Evolutionary conservation across 37 sponge, comb jelly and placozoan species (phyloP), one percentile per base, ranked within the genome.

Genomic region (Ianthella basta): DNA sequence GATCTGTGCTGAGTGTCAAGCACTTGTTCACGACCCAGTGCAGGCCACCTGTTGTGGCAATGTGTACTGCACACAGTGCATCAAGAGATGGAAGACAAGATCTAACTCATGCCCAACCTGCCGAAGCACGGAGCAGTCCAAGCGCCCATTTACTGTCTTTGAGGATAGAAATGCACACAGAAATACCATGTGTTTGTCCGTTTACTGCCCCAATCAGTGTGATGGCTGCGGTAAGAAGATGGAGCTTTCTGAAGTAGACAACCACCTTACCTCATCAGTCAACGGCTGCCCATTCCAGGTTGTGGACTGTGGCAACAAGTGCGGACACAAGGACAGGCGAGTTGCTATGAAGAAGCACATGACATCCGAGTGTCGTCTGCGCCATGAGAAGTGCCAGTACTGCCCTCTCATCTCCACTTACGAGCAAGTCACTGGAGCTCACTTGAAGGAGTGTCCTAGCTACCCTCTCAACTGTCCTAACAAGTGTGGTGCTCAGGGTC

Each of bases 21-120:
- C 27, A 61, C 64, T 61, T 6, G 64, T 12, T 10, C 27, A n/a
- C 29, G 29, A 61, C 27, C 64, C 64, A 61, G 29, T 61, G 24
- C 64, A 61, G 29, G 64, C 64, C 64, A 61, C 2, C 29, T 61
- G 64, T 12, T 61, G 64, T 61, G 64, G 64, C 4, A 61, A 61
- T 12, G 13, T 61, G 12, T 61, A 61, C 64, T 61, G 64, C 64
- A 13, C 24, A n/a, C 24, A 10, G 64, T 61, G 64, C 29, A 61
- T 61, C 29, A 12, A 61, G 29, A 27, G 27, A 12, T 61, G 64
- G 64, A 61, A 27, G 29, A 27, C 24, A 4, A 61, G 27, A 61
- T 61, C 64, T 5, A 27, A 61, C 4, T 29, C 64, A 2, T 61
- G 64, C 29, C 64, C 64, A 13, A 61, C 24, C 24, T 61, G 64